Conservation (phyloP, 2,113 vertebrate species). For the Dicrurus megarhynchus region DNA sequence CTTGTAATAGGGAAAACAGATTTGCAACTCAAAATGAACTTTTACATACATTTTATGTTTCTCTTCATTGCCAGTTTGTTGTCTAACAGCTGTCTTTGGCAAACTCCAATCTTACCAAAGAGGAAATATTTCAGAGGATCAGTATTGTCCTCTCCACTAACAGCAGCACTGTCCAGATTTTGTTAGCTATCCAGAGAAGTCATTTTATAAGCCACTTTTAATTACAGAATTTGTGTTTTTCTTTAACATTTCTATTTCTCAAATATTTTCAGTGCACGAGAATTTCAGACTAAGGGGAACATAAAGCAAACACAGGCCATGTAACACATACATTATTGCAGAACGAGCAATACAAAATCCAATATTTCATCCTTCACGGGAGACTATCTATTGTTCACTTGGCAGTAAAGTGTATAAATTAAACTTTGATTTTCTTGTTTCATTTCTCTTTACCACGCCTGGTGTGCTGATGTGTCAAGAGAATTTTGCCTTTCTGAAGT, state of each 20-base stretch:
- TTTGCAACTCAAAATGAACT: neutral
- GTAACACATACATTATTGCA: neutral
- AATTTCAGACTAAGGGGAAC: neutral
- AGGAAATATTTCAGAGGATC: neutral
- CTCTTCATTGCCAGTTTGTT: neutral
- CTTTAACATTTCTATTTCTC: neutral
- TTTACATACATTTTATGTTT: neutral
- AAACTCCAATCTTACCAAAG: neutral
- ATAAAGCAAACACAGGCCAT: neutral
- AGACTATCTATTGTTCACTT: neutral
- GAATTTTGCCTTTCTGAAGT: slow-evolving; percentile 40
- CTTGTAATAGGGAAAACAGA: neutral
- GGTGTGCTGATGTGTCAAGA: neutral
- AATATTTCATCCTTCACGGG: neutral
- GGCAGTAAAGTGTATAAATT: slow-evolving; percentile 36
- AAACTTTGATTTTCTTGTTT: slow-evolving; percentile 50
- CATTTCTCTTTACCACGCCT: neutral
- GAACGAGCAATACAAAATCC: neutral
- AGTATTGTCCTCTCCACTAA: neutral
- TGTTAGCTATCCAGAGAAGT: neutral
- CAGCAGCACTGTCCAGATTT: neutral
- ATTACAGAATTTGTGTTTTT: neutral
- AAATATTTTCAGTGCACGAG: neutral
- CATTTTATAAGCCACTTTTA: neutral
- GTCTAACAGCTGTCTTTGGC: neutral